Evolutionary conservation across 30 jellyfish, hydroid and myxozoan species (phyloP).

Genomic region (Pseudorhiza aurosa): DNA sequence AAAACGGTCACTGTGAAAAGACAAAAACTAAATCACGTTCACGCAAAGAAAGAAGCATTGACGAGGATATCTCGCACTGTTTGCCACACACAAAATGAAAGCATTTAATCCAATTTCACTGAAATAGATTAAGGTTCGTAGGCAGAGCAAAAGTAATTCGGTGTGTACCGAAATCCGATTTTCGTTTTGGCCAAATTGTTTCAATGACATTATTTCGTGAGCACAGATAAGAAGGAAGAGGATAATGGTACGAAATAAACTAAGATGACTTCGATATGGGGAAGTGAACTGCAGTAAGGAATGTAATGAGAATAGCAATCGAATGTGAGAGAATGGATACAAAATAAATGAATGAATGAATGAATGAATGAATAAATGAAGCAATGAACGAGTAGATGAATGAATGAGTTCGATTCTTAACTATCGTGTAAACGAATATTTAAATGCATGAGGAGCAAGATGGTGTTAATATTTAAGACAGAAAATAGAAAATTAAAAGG

Average conservation of each 20-base stretch:
- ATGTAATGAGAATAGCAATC: not conserved
- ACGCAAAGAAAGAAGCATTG: not conserved
- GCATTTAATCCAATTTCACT: not conserved
- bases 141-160: conserved; percentile 12
- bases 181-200: not conserved
- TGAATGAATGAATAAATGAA: not conserved
- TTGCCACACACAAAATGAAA: conserved; percentile 5
- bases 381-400: not conserved
- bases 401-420: too few species aligned
- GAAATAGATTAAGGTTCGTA: not conserved
- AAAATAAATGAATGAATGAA: not conserved
- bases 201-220: not conserved
- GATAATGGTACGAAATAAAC: not conserved
- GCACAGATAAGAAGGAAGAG: not conserved
- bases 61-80: not conserved
- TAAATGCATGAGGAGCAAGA: too few species aligned
- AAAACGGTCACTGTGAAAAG: too few species aligned
- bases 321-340: not conserved
- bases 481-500: too few species aligned
- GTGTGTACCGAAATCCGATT: not conserved
- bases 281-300: not conserved
- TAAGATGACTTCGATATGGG: not conserved
- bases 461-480: too few species aligned
- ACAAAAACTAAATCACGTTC: not conserved
- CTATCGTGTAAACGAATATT: too few species aligned